Evolutionary conservation across 2,113 vertebrate species (phyloP).

Genomic region (Hippocampus zosterae): DNA sequence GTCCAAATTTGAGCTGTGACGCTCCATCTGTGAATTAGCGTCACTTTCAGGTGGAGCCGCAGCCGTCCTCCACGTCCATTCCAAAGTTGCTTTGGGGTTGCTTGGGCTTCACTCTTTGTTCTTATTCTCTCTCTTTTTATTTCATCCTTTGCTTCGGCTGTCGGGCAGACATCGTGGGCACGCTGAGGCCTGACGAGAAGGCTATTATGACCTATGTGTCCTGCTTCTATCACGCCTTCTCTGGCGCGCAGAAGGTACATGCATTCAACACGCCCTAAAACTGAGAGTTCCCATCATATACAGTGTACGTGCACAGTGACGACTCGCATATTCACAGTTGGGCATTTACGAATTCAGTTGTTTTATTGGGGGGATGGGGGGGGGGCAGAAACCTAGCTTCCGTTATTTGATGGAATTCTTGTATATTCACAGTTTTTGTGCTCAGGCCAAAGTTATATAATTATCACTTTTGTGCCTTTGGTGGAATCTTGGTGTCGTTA

Average conservation of each 20-base stretch:
- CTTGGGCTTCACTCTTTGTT: slow-evolving; percentile 66
- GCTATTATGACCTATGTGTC: slow-evolving; percentile 99
- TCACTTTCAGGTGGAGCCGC: slow-evolving; percentile 3
- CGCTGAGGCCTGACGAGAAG: slow-evolving; percentile 97
- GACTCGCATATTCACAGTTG: neutral
- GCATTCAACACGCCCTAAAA: slow-evolving; percentile 33
- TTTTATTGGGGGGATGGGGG: too few species aligned
- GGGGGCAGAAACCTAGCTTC: too few species aligned
- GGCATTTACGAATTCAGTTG: neutral
- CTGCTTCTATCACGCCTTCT: slow-evolving; percentile 99
- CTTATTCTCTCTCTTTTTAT: slow-evolving; percentile 31
- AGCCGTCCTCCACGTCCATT: neutral
- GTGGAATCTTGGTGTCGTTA: too few species aligned
- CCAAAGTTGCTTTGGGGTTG: slow-evolving; percentile 57
- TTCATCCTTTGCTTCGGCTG: slow-evolving; percentile 45
- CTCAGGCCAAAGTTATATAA: too few species aligned
- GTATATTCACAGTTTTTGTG: too few species aligned
- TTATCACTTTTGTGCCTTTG: too few species aligned
- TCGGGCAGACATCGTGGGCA: slow-evolving; percentile 92
- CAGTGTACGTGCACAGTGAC: neutral
- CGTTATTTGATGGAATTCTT: too few species aligned
- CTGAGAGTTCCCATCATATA: slow-evolving; percentile 30
- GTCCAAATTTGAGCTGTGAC: neutral
- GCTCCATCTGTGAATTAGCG: neutral
- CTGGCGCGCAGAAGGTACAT: slow-evolving; percentile 98